Evolutionary conservation across 2,113 vertebrate genomes (phyloP), one percentile per base, ranked within the genome.

Genomic region (Chlamydotis undulata): DNA sequence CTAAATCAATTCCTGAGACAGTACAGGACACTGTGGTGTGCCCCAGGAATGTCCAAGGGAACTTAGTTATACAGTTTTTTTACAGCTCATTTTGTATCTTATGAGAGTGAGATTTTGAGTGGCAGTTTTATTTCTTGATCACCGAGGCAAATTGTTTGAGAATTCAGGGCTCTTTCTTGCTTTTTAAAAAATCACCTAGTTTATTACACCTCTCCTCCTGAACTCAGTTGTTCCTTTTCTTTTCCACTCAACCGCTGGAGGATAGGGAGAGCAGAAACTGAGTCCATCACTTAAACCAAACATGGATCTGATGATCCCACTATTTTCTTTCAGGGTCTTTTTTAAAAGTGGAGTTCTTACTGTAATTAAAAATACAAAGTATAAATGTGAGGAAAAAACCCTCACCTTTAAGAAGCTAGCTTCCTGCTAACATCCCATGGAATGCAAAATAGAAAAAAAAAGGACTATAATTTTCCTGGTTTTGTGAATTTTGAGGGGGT

Each of bases 41-140:
- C 88, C 57, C 79, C 37, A 74, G 68, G 68, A 93, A 94, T 52
- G 56, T 84, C 75, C 64, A 61, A 56, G 77, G 76, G 68, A 96
- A 74, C 69, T 67, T 80, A 88, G 71, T 88, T 87, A 81, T 93
- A 79, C n/a, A 89, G 74, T 11, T 49, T 50, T 87, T 84, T 93
- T 57, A 87, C 90, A 90, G 75, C 89, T 93, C 39, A 81, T 65
- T 93, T 91, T 95, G 60, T 61, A 50, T 89, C 52, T 94, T 81
- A 78, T 15, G 33, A 81, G 74, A 94, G 83, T 71, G 77, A 94
- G 64, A 90, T 84, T 95, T 65, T 86, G 89, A 94, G 80, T 68
- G 52, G 77, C 47, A 31, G 74, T 68, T 94, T 89, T 73, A 65
- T 71, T 92, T 87, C 81, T 60, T 76, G 84, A 80, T 74, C 45